A percentile compares a stretch with the other conserved stretches of the same genome.
Evolutionary conservation across 2,888 invertebrate genomes (phyloP).

Genomic region (Chrysina gloriosa): DNA sequence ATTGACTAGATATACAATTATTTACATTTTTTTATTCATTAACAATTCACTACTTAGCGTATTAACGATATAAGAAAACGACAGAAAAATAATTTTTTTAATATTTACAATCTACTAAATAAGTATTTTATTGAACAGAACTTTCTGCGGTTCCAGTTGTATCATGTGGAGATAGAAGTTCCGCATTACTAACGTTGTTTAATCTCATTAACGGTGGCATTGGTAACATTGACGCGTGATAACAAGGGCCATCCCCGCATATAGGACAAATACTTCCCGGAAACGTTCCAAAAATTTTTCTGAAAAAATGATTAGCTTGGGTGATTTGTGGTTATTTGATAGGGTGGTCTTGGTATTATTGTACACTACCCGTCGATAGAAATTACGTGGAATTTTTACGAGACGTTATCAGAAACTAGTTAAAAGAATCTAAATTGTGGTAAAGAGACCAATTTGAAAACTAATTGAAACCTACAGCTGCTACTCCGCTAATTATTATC

Average conservation of each 20-base stretch:
- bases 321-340: background rate
- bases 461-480: conserved; percentile 28
- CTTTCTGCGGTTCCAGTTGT: conserved; percentile 4
- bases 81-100: background rate
- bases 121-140: background rate
- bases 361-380: background rate
- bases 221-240: conserved; percentile 41
- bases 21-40: conserved; percentile 14
- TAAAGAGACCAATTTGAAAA: conserved; percentile 19
- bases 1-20: conserved; percentile 12
- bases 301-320: conserved; percentile 46
- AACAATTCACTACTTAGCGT: background rate
- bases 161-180: conserved; percentile 9
- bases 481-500: conserved; percentile 8
- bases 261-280: conserved; percentile 59
- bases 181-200: background rate
- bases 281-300: conserved; percentile 61
- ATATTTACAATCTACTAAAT: background rate
- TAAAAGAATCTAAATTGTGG: conserved; percentile 16
- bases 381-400: conserved; percentile 24
- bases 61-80: background rate
- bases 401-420: conserved; percentile 15
- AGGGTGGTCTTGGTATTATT: background rate
- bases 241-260: conserved; percentile 60
- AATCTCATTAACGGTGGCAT: conserved; percentile 8